Percentiles rank a stretch among this genome's conserved stretches.
These are phyloP conservation scores for Steinernema scapterisci DNA, from an alignment of 2,888 invertebrate species.

Conservation along the genomic window DNA sequence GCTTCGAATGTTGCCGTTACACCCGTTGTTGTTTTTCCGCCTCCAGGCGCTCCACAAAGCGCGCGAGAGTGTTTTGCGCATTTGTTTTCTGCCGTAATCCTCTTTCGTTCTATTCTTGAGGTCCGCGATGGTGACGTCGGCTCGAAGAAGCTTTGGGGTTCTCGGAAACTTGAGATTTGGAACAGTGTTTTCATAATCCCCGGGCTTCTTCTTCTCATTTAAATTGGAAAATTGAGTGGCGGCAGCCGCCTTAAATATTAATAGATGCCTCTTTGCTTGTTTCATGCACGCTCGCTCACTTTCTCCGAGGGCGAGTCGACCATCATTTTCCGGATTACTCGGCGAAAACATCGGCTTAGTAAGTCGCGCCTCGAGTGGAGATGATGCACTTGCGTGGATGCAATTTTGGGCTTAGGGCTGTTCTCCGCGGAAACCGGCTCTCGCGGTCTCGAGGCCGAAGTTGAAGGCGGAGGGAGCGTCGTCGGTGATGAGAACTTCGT, in stretches of 20 bases:
- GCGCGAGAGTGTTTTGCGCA: conserved; percentile 8
- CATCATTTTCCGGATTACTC: conserved; percentile 27
- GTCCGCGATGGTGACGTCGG: background rate
- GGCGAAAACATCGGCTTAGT: conserved; percentile 27
- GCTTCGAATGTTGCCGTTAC: background rate
- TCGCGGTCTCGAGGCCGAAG: conserved; percentile 1
- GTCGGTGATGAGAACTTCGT: background rate
- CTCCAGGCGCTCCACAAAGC: background rate
- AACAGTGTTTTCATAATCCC: background rate
- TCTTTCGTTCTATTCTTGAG: background rate
- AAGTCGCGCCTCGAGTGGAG: background rate
- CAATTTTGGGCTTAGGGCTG: conserved; percentile 3
- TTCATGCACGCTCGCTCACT: background rate
- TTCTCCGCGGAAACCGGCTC: background rate
- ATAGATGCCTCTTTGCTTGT: background rate
- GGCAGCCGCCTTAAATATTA: no score
- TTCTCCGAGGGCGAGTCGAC: background rate
- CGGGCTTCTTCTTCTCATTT: background rate
- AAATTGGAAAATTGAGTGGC: background rate
- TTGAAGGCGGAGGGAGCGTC: background rate
- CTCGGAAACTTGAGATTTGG: background rate
- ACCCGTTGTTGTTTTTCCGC: conserved; percentile 1
- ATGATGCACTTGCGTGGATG: background rate
- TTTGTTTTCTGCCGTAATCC: conserved; percentile 5
- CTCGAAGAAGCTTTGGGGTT: background rate